Conservation (phyloP, 2,113 vertebrate species). For the Tinamus guttatus region DNA sequence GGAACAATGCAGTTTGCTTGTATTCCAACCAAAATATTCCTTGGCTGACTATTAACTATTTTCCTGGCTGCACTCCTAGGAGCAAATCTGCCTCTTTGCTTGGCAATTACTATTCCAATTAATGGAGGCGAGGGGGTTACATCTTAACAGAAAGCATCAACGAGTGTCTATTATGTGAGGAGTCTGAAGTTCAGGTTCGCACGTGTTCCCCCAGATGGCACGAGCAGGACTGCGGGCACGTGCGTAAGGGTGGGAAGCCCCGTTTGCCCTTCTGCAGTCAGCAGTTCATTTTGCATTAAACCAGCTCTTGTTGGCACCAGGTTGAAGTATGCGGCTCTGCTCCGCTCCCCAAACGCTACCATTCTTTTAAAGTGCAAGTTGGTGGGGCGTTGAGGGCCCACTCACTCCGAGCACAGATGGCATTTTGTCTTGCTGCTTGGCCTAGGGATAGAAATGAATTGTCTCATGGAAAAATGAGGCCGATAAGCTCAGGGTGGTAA, state of each 20-base stretch:
- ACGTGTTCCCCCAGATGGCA: constrained; percentile 11
- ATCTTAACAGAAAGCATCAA: neutral
- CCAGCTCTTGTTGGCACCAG: constrained; percentile 43
- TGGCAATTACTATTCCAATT: constrained; percentile 30
- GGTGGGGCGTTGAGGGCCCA: constrained; percentile 45
- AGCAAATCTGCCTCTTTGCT: constrained; percentile 41
- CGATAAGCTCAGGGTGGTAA: constrained; percentile 48
- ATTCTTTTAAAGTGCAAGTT: constrained; percentile 50
- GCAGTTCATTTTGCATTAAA: constrained; percentile 33
- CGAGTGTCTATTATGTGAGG: neutral
- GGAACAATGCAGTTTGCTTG: constrained; percentile 67
- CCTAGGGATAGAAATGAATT: constrained; percentile 36
- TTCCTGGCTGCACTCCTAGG: constrained; percentile 60
- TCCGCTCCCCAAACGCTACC: constrained; percentile 5
- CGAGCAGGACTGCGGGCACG: constrained; percentile 34
- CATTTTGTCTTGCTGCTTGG: constrained; percentile 25
- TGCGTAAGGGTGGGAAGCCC: constrained; percentile 62
- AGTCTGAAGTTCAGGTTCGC: neutral
- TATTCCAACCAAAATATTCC: constrained; percentile 63
- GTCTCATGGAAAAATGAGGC: constrained; percentile 7
- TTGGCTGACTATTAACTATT: constrained; percentile 52
- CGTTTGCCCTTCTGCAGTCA: constrained; percentile 23
- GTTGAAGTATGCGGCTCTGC: constrained; percentile 56
- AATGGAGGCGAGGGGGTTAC: neutral
- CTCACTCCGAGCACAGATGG: constrained; percentile 53